phyloP scores from a whole-genome alignment of 1,140 invertebrate genomes.

The Aporrectodea caliginosa region DNA sequence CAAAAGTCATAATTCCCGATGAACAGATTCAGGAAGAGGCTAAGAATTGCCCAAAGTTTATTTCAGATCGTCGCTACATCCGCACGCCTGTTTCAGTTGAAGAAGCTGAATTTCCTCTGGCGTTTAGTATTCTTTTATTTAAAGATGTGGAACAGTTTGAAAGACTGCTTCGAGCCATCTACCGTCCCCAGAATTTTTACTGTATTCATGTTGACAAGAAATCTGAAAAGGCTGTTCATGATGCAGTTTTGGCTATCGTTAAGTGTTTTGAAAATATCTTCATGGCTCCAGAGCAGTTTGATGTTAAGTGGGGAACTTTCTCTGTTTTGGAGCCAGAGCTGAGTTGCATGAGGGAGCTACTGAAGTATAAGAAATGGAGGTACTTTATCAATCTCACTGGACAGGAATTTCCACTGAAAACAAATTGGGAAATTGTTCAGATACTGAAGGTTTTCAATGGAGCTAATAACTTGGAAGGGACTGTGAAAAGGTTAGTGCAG shows the following conservation, averaged over 20 bases:
- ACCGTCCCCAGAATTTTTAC: conserved; percentile 35
- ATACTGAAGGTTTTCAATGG: conserved; percentile 33
- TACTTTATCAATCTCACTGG: conserved; percentile 36
- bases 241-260: conserved; percentile 25
- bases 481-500: conserved; percentile 15
- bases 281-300: neutral
- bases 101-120: conserved; percentile 29
- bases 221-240: conserved; percentile 28
- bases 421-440: conserved; percentile 29
- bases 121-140: conserved; percentile 33
- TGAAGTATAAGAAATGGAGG: conserved; percentile 27
- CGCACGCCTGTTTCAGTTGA: conserved; percentile 14
- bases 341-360: conserved; percentile 18
- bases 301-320: conserved; percentile 16
- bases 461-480: conserved; percentile 30
- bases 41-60: conserved; percentile 37
- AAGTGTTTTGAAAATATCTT: conserved; percentile 34
- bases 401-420: conserved; percentile 34
- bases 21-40: conserved; percentile 25
- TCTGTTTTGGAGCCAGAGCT: conserved; percentile 16
- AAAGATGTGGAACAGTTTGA: conserved; percentile 34
- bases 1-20: conserved; percentile 24
- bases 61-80: conserved; percentile 35
- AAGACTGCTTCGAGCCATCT: conserved; percentile 32
- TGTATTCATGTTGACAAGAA: conserved; percentile 37